Percentiles rank a stretch among this genome's conserved stretches.
phyloP scores from a whole-genome alignment of 2,113 vertebrate genomes.

The Eira barbara region DNA sequence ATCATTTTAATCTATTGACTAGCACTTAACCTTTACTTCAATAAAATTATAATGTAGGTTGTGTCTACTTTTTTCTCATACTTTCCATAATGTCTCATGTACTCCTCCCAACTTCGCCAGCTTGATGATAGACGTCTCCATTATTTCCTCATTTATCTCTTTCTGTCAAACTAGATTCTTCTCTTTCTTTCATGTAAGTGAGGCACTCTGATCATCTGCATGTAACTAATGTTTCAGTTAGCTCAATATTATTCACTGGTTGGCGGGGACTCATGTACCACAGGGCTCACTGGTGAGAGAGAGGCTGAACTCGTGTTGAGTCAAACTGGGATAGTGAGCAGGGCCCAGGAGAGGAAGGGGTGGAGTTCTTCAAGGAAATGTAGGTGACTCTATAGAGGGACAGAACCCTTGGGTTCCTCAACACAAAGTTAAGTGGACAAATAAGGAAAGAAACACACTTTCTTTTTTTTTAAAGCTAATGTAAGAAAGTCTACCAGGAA shows the following conservation, averaged over 20 bases:
- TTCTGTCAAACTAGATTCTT: not conserved
- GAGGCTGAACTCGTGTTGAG: not conserved
- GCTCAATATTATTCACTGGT: not conserved
- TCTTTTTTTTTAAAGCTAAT: not conserved
- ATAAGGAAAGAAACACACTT: not conserved
- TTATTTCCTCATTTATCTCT: not conserved
- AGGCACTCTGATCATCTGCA: not conserved
- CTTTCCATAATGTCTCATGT: not conserved
- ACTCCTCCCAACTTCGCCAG: not conserved
- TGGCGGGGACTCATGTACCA: too few species aligned
- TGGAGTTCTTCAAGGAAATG: not conserved
- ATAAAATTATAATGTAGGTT: not conserved
- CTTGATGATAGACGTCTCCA: rapidly evolving
- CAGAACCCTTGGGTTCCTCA: not conserved
- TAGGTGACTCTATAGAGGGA: not conserved
- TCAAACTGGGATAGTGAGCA: not conserved
- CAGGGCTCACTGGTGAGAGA: not conserved
- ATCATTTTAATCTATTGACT: not conserved
- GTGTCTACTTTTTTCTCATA: not conserved
- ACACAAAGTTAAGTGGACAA: not conserved
- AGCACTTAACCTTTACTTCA: not conserved
- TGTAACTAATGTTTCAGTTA: not conserved
- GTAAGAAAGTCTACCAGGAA: not conserved
- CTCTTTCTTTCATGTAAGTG: not conserved
- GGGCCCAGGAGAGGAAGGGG: not conserved